Evolutionary conservation across 2,113 vertebrate genomes (phyloP).

Genomic region (Prunella fulvescens): DNA sequence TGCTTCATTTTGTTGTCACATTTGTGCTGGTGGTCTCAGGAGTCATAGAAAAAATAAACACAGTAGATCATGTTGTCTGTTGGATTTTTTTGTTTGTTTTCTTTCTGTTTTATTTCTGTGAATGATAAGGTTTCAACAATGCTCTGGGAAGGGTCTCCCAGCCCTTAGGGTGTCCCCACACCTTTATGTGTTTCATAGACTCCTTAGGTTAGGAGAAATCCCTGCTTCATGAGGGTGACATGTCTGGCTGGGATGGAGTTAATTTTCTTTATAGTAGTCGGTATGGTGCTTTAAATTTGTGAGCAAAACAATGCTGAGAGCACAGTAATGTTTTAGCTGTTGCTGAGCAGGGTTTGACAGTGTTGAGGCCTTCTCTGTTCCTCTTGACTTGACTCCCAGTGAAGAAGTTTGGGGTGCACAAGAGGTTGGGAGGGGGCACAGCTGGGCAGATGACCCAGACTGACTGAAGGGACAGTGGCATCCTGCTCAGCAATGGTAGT

Average conservation of each 20-base stretch:
- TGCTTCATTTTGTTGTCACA: background rate
- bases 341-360: background rate
- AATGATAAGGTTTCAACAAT: background rate
- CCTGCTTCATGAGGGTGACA: rapidly evolving
- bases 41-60: background rate
- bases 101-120: background rate
- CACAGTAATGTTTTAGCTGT: background rate
- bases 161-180: background rate
- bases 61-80: background rate
- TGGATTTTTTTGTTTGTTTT: background rate
- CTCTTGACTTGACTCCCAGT: background rate
- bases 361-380: background rate
- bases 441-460: background rate
- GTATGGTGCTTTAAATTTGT: background rate
- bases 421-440: background rate
- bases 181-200: background rate
- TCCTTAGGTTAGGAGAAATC: background rate
- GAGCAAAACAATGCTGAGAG: background rate
- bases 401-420: too few relatives aligned
- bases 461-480: background rate
- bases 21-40: background rate
- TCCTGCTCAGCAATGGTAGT: background rate
- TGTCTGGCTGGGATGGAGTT: background rate
- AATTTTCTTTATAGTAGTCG: background rate
- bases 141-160: background rate